phyloP scores from a whole-genome alignment of 1,140 invertebrate genomes.

The Drosophila nikananu region DNA sequence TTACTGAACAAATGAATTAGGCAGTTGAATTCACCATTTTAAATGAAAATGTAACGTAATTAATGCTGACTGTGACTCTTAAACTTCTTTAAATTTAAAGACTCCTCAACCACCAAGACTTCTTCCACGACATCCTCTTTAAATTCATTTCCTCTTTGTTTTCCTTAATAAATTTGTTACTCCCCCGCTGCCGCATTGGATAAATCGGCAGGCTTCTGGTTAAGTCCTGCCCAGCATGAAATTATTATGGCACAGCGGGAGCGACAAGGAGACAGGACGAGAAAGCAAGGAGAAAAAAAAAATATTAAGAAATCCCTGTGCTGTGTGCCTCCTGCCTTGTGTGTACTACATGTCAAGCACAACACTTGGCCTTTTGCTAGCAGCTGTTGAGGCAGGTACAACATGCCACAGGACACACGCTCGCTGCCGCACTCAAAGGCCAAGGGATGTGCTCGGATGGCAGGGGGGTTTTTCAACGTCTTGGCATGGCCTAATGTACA shows the following conservation, averaged over 20 bases:
- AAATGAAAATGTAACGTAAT: no score
- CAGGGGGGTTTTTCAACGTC: constrained; percentile 52
- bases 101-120: not conserved
- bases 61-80: no score
- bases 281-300: not conserved
- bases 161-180: constrained; percentile 42
- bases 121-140: not conserved
- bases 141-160: constrained; percentile 2
- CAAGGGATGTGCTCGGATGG: constrained; percentile 11
- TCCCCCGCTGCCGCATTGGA: constrained; percentile 21
- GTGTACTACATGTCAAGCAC: constrained; percentile 71
- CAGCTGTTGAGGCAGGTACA: constrained; percentile 69
- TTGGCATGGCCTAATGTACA: constrained; percentile 70
- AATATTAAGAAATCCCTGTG: constrained; percentile 39
- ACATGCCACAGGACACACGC: constrained; percentile 40
- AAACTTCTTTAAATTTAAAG: not conserved
- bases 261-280: constrained; percentile 18
- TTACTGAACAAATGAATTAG: no score
- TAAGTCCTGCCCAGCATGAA: constrained; percentile 64
- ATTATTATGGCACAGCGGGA: constrained; percentile 65
- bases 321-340: constrained; percentile 47
- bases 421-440: constrained; percentile 12
- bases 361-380: constrained; percentile 79
- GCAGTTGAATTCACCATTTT: no score
- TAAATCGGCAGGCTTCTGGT: constrained; percentile 37